phyloP scores from a whole-genome alignment of 2,113 vertebrate genomes.

The Corythoichthys intestinalis region DNA sequence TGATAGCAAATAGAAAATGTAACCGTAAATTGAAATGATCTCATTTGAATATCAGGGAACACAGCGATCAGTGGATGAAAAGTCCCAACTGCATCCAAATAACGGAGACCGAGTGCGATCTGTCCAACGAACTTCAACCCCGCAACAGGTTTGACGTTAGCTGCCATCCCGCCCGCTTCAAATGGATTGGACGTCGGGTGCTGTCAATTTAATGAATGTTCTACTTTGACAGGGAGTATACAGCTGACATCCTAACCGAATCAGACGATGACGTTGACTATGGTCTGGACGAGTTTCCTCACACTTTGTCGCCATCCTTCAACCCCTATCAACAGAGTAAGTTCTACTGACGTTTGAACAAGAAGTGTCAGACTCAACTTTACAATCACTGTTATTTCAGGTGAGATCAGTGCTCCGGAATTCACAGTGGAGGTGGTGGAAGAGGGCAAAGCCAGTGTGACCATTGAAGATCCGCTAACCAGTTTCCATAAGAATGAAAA shows the following conservation, averaged over 20 bases:
- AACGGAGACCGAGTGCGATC: slow-evolving; percentile 76
- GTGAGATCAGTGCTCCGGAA: slow-evolving; percentile 76
- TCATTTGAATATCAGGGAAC: slow-evolving; percentile 44
- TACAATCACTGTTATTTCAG: slow-evolving; percentile 52
- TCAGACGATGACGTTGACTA: rapidly evolving
- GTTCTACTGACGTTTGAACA: slow-evolving; percentile 36
- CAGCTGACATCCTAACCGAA: slow-evolving; percentile 72
- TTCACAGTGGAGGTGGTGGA: slow-evolving; percentile 55
- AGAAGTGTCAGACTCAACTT: background rate
- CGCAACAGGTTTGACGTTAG: slow-evolving; percentile 28
- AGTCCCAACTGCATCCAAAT: slow-evolving; percentile 65
- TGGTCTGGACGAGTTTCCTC: slow-evolving; percentile 50
- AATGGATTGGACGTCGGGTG: too few relatives aligned
- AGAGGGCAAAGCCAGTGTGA: slow-evolving; percentile 58
- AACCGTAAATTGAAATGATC: background rate
- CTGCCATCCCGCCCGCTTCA: too few relatives aligned
- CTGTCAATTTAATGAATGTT: background rate
- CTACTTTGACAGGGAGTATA: slow-evolving; percentile 63
- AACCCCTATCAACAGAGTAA: slow-evolving; percentile 84
- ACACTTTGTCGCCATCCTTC: slow-evolving; percentile 67
- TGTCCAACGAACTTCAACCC: slow-evolving; percentile 64
- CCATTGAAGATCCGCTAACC: slow-evolving; percentile 74
- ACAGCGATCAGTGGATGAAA: slow-evolving; percentile 27
- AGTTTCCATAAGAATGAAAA: slow-evolving; percentile 46
- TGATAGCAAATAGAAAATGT: too few relatives aligned